Conservation (phyloP, 37 sponge, comb jelly and placozoan genomes). For the Axinella damicornis region DNA sequence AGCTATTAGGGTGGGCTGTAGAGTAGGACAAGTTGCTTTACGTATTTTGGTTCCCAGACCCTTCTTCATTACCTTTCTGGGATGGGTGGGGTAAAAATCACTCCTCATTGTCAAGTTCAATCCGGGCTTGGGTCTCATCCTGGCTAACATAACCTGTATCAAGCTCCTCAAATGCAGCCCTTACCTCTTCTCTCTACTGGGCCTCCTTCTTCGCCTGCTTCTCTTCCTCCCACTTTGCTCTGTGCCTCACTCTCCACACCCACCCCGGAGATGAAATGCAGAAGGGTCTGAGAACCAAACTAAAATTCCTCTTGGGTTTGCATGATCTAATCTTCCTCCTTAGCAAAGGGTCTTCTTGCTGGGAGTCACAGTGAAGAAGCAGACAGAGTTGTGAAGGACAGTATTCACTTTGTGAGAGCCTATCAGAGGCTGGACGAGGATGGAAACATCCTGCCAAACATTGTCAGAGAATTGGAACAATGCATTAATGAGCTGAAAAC, state of each 20-base stretch:
- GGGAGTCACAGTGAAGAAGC: neutral
- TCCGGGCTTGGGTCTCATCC: conserved; percentile 61
- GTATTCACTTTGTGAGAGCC: conserved; percentile 13
- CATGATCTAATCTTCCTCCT: too few relatives aligned
- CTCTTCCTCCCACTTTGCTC: conserved; percentile 62
- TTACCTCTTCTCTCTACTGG: conserved; percentile 43
- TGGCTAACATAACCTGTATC: conserved; percentile 56
- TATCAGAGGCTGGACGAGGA: neutral
- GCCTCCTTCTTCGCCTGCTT: conserved; percentile 32
- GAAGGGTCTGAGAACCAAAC: too few relatives aligned
- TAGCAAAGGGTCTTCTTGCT: too few relatives aligned
- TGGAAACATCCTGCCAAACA: conserved; percentile 7
- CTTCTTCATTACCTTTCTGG: too few relatives aligned
- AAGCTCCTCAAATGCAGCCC: conserved; percentile 51
- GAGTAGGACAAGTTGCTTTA: too few relatives aligned
- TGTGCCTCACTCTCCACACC: conserved; percentile 76
- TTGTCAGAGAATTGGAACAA: neutral
- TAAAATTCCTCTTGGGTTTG: too few relatives aligned
- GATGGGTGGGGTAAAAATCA: too few relatives aligned
- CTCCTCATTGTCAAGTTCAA: conserved; percentile 82
- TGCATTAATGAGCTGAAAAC: conserved; percentile 18
- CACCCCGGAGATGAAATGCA: too few relatives aligned
- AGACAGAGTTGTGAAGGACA: neutral
- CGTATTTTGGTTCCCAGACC: too few relatives aligned
- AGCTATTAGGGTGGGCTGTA: too few relatives aligned